Base-by-base conservation (phyloP, 2,888 invertebrate genomes). In the Alloplasta piceator region DNA sequence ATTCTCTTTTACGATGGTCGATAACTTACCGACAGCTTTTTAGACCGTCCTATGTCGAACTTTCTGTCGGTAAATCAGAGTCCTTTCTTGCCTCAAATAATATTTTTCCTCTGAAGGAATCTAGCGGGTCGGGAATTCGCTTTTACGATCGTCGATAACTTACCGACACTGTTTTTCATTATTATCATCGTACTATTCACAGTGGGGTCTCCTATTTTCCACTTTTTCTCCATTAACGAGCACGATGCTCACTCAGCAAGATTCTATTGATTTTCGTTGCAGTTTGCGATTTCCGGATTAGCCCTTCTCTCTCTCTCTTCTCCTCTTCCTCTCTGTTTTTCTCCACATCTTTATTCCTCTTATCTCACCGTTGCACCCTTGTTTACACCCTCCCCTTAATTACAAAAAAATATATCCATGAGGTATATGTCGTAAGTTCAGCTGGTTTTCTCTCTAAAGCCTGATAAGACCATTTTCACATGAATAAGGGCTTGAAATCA, bases 251-350 rank as follows among this genome's bases (percentile, higher is more conserved):
- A 71, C 48, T 55, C 78, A 64, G 48, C 71, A 55, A 52, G 48
- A 50, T 50, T 74, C 66, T 82, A 82, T 82, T 82, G 81, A 82
- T 82, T 82, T 82, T 75, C 60, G 61, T 38, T 74, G 50, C 74
- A 66, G 70, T 55, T 26, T 78, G 71, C 39, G 71, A 78, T 78
- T 75, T 75, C 46, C 60, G 78, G 58, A 81, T 71, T 74, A 58
- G 56, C 77, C 52, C 63, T 43, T 50, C 48, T 16, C 46, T n/a
- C 39, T 14, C 52, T 56, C 26, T 36, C 70, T 48, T n/a, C 48
- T 16, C 68, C 46, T n/a, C 39, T 14, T 60, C 63, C 26, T 36
- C 70, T 48, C 10, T 50, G 4, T 77, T 63, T 52, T 55, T 61
- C 36, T 1, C 10, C 67, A n/a, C 39, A 4, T 6, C 52, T 14